Percentiles rank a stretch among this genome's conserved stretches.
Evolutionary conservation across 2,797 vertebrate genomes (phyloP).

Genomic region (Danio aesculapii): DNA sequence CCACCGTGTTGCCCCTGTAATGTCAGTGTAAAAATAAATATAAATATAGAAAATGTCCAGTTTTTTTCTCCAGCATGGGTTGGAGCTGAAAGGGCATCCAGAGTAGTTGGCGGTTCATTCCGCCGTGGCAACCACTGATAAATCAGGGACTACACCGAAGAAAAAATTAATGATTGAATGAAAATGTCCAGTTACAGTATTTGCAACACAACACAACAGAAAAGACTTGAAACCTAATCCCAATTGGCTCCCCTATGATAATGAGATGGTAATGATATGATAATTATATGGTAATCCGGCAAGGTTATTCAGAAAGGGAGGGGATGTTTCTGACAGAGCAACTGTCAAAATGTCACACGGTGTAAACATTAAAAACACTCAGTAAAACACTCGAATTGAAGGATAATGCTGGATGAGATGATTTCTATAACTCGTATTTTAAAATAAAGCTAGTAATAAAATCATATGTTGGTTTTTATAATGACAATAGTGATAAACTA

Average conservation of each 20-base stretch:
- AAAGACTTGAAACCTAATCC: conserved; percentile 34
- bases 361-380: conserved; percentile 52
- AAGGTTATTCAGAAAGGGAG: conserved; percentile 81
- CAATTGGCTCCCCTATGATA: conserved; percentile 67
- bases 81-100: too few species aligned
- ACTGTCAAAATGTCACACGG: conserved; percentile 72
- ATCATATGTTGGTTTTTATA: not conserved
- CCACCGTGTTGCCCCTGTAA: too few species aligned
- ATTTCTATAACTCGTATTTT: not conserved
- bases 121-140: too few species aligned
- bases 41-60: not conserved
- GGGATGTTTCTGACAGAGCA: conserved; percentile 62
- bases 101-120: too few species aligned
- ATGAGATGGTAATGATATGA: conserved; percentile 83
- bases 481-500: not conserved
- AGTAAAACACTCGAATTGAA: conserved; percentile 2
- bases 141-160: too few species aligned
- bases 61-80: too few species aligned
- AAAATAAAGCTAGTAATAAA: not conserved
- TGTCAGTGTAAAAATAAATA: too few species aligned
- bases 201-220: not conserved
- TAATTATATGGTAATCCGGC: conserved; percentile 85
- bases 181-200: not conserved
- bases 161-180: too few species aligned
- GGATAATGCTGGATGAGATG: not conserved